Evolutionary conservation across 2,888 invertebrate genomes (phyloP).

Genomic region (Cyrtodaria siliqua): DNA sequence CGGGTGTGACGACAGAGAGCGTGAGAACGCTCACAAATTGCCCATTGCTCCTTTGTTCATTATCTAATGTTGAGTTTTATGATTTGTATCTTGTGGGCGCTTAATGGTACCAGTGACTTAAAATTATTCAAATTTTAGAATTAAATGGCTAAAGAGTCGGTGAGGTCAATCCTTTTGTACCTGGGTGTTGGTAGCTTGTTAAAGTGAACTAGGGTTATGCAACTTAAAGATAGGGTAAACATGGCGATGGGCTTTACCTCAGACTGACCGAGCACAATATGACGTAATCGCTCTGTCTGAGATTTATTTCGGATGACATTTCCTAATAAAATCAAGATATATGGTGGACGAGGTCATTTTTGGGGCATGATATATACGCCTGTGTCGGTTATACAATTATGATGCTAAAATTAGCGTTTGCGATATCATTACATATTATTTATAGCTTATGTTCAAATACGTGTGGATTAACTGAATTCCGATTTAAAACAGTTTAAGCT

Average conservation of each 20-base stretch:
- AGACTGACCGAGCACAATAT: conserved; percentile 42
- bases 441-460: too few species aligned
- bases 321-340: not conserved
- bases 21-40: not conserved
- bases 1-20: conserved; percentile 3
- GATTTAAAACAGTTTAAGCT: not conserved
- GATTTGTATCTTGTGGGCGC: too few species aligned
- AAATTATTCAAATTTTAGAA: too few species aligned
- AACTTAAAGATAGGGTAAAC: conserved; percentile 30
- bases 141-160: too few species aligned
- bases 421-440: too few species aligned
- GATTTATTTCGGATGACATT: conserved; percentile 54
- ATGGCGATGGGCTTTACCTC: conserved; percentile 18
- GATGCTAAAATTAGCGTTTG: too few species aligned
- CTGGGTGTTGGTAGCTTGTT: not conserved
- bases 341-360: conserved; percentile 8
- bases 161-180: too few species aligned
- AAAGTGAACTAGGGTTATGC: conserved; percentile 14
- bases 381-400: not conserved
- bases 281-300: conserved; percentile 37
- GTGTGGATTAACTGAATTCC: too few species aligned
- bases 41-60: not conserved
- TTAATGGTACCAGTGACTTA: too few species aligned
- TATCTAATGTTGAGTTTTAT: conserved; percentile 1
- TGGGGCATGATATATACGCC: not conserved